Percentiles rank a stretch among this genome's conserved stretches.
Conservation (phyloP, 2,888 invertebrate genomes). For the Disparrhopalites patrizii region DNA sequence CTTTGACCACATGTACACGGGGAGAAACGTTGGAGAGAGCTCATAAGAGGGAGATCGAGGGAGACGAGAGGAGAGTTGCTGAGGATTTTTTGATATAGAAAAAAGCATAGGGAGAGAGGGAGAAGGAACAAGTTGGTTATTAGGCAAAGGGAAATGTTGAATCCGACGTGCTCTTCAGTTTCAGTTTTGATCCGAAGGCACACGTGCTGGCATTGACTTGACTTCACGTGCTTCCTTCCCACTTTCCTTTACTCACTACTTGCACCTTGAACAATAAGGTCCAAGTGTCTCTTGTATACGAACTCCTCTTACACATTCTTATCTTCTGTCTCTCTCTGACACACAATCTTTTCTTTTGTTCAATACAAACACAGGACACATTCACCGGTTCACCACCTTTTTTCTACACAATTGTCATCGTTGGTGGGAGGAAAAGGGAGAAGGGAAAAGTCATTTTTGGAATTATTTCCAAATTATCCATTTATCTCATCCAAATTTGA, state of each 20-base stretch:
- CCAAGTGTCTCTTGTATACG: slow-evolving; percentile 26
- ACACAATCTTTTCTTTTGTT: not conserved
- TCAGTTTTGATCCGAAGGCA: slow-evolving; percentile 42
- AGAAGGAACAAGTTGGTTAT: not conserved
- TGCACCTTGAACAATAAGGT: slow-evolving; percentile 45
- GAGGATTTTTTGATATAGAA: too few relatives aligned
- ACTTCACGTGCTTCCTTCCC: slow-evolving; percentile 38
- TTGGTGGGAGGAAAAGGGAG: too few relatives aligned
- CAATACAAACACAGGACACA: too few relatives aligned
- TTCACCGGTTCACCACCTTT: too few relatives aligned
- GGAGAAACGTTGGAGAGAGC: too few relatives aligned
- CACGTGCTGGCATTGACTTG: slow-evolving; percentile 36
- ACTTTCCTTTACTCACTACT: slow-evolving; percentile 40
- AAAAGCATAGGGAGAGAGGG: slow-evolving; percentile 3
- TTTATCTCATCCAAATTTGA: too few relatives aligned
- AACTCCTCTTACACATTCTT: not conserved
- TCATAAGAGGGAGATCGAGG: too few relatives aligned
- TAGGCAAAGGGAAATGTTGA: slow-evolving; percentile 31
- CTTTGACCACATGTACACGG: too few relatives aligned
- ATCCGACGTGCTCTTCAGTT: slow-evolving; percentile 34
- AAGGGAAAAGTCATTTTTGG: too few relatives aligned
- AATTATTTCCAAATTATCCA: too few relatives aligned
- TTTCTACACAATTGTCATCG: too few relatives aligned
- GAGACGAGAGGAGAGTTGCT: too few relatives aligned
- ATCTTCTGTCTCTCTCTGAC: not conserved